phyloP scores from a whole-genome alignment of 92 coral and sea anemone genomes.

The Blastomussa wellsi region DNA sequence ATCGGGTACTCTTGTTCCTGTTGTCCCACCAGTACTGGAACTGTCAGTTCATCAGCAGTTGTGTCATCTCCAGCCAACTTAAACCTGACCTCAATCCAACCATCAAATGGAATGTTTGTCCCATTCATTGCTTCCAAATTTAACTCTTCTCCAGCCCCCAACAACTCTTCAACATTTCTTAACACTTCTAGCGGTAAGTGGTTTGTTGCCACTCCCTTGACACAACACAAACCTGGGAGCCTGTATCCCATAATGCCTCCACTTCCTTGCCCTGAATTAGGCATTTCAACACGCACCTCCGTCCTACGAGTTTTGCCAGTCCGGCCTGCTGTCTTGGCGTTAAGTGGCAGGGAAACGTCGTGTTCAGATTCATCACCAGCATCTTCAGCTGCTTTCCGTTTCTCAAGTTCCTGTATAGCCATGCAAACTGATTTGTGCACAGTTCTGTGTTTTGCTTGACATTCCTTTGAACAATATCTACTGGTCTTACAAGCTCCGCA shows the following conservation, averaged over 20 bases:
- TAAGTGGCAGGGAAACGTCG: slow-evolving; percentile 45
- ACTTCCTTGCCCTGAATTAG: slow-evolving; percentile 38
- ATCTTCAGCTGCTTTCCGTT: slow-evolving; percentile 7
- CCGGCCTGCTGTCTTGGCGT: slow-evolving; percentile 53
- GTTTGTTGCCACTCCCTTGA: slow-evolving; percentile 37
- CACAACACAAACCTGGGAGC: slow-evolving; percentile 61
- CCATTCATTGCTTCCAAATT: slow-evolving; percentile 67
- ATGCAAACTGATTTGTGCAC: slow-evolving; percentile 25
- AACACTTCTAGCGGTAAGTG: slow-evolving; percentile 39
- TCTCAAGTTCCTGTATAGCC: slow-evolving; percentile 39
- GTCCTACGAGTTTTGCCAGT: slow-evolving; percentile 47
- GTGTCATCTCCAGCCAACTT: slow-evolving; percentile 38
- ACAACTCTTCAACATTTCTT: slow-evolving; percentile 46
- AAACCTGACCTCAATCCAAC: slow-evolving; percentile 63
- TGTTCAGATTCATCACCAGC: slow-evolving; percentile 17
- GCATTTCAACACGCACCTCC: slow-evolving; percentile 52
- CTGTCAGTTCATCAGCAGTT: slow-evolving; percentile 33
- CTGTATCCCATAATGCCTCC: slow-evolving; percentile 69
- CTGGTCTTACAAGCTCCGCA: slow-evolving; percentile 30
- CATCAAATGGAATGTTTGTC: slow-evolving; percentile 56
- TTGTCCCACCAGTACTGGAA: slow-evolving; percentile 53
- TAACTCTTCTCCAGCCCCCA: slow-evolving; percentile 44
- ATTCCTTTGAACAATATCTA: slow-evolving; percentile 19
- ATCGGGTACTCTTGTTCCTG: slow-evolving; percentile 52
- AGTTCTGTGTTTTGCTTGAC: slow-evolving; percentile 16